Conservation (phyloP, 2,888 invertebrate genomes). For the Hyppa rectilinea region DNA sequence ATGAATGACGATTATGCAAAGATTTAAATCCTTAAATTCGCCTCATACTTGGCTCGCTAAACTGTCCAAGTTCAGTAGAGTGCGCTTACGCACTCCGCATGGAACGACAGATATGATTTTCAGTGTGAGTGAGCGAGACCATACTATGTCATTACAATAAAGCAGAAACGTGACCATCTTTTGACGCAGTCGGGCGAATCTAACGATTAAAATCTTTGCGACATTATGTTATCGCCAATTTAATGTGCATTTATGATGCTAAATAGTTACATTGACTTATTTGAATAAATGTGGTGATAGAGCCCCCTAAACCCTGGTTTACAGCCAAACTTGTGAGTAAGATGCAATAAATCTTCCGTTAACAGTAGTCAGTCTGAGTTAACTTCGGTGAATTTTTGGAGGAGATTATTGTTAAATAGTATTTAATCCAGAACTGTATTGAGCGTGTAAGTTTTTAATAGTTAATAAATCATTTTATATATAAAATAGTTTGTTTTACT, state of each 20-base stretch:
- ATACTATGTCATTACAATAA: neutral
- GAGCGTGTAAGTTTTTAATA: constrained; percentile 63
- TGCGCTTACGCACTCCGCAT: neutral
- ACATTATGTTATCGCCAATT: neutral
- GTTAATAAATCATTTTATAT: constrained; percentile 68
- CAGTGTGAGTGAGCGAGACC: neutral
- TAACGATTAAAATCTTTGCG: neutral
- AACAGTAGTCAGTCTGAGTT: constrained; percentile 30
- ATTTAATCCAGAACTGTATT: constrained; percentile 65
- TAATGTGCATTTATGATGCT: neutral
- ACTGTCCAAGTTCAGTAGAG: neutral
- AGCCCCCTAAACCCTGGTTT: neutral
- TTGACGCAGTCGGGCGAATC: neutral
- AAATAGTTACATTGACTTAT: neutral
- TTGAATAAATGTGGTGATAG: constrained; percentile 13
- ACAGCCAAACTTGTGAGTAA: constrained; percentile 44
- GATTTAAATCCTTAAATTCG: neutral
- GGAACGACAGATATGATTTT: neutral
- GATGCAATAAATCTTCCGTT: constrained; percentile 30
- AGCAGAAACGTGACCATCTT: neutral
- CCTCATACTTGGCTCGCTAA: neutral
- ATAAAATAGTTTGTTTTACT: constrained; percentile 36
- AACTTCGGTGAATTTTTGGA: constrained; percentile 10
- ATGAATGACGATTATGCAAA: neutral
- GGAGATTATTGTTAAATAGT: constrained; percentile 68